These are phyloP conservation scores for Polyommatus icarus DNA, from an alignment of 2,888 invertebrate species.

Conservation along the genomic window DNA sequence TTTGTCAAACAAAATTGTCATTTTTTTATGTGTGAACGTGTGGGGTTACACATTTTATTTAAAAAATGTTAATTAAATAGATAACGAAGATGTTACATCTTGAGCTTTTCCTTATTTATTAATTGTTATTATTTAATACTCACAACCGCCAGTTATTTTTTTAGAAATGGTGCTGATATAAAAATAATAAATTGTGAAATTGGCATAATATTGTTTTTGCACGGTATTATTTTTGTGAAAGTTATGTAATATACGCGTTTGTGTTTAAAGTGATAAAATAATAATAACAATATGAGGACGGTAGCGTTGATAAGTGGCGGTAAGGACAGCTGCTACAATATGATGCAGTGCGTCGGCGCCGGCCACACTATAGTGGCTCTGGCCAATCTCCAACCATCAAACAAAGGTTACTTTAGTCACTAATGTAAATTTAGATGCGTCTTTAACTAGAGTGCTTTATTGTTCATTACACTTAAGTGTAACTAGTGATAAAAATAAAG, in stretches of 20 bases:
- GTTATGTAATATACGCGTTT: conserved; percentile 72
- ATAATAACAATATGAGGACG: conserved; percentile 85
- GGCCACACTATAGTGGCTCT: conserved; percentile 97
- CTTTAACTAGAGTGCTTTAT: conserved; percentile 34
- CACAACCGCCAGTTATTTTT: conserved; percentile 39
- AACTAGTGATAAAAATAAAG: conserved; percentile 20
- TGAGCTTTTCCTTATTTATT: conserved; percentile 32
- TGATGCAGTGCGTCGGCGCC: conserved; percentile 98
- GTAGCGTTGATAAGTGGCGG: conserved; percentile 97
- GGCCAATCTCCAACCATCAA: conserved; percentile 95
- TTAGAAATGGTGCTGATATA: conserved; percentile 55
- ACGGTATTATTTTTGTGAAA: conserved; percentile 60
- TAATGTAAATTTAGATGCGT: conserved; percentile 35
- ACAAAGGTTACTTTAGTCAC: conserved; percentile 82
- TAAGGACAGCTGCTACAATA: conserved; percentile 99
- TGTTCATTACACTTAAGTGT: conserved; percentile 26
- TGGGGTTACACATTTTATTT: conserved; percentile 34
- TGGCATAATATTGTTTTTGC: conserved; percentile 57
- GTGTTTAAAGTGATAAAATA: conserved; percentile 55
- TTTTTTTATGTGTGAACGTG: conserved; percentile 33
- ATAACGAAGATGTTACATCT: conserved; percentile 40
- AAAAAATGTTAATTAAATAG: conserved; percentile 47
- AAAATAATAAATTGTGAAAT: conserved; percentile 57
- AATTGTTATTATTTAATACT: conserved; percentile 31
- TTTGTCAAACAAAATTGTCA: conserved; percentile 34